Evolutionary conservation across 2,113 vertebrate species (phyloP), one percentile per base, ranked within the genome.

Genomic region (Pan troglodytes): DNA sequence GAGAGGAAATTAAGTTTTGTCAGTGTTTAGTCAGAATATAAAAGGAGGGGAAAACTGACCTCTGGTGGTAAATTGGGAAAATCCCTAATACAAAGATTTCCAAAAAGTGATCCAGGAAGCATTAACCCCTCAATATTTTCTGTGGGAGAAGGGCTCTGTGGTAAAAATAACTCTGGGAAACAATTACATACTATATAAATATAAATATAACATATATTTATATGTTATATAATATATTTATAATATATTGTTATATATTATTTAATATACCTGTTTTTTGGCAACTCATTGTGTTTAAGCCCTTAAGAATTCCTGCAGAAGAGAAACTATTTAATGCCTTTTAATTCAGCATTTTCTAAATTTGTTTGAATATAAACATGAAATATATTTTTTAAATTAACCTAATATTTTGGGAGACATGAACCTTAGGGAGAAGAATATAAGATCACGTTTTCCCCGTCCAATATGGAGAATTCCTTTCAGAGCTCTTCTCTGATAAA

Each of bases 31-130:
- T 88, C 30, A 52, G 61, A 68, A 14, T 18, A 55, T 17, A 84
- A 88, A 32, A 55, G 18, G 84, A 64, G 4, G 20, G 7, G 52
- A 16, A 25, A 55, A 84, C 70, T 92, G 80, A 72, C 76, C 79
- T 57, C 94, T 93, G 32, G 70, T 79, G 90, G 93, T 52, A 55
- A 20, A 8, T 35, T n/a, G 88, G 90, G 80, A 88, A 90, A 96
- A 80, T 92, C 30, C 16, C 16, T 38, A 80, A 40, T 13, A 35
- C 25, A 43, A 78, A 27, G 67, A 70, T 57, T 76, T 50, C 61
- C 16, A 1, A 25, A 45, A 48, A n/a, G 25, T n/a, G 27, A n/a
- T 50, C 23, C 30, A 20, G n/a, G 43, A 93, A 91, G 32, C n/a
- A 40, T 23, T n/a, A 81, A 20, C 0, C 0, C 8, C n/a, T 85